phyloP scores from a whole-genome alignment of 2,888 invertebrate genomes.

The Syrista parreyssii region DNA sequence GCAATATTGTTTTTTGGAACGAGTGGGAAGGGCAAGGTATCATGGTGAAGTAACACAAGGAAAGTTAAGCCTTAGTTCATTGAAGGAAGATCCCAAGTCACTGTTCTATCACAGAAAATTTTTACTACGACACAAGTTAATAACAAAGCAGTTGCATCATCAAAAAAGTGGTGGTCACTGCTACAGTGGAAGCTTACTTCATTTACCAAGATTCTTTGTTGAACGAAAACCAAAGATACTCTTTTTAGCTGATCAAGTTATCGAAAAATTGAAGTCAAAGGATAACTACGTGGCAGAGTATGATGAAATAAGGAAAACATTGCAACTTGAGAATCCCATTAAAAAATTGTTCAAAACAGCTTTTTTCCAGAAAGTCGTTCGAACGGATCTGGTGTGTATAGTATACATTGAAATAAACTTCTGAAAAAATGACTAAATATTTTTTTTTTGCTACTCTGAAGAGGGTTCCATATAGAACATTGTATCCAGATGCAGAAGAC shows the following conservation, averaged over 20 bases:
- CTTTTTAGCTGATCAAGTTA: conserved; percentile 69
- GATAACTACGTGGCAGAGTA: conserved; percentile 70
- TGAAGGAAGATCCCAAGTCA: conserved; percentile 72
- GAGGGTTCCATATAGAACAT: conserved; percentile 68
- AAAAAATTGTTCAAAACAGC: conserved; percentile 69
- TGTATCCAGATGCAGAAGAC: conserved; percentile 70
- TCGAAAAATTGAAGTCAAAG: conserved; percentile 69
- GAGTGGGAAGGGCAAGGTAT: conserved; percentile 77
- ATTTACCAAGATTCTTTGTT: conserved; percentile 73
- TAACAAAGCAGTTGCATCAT: conserved; percentile 73
- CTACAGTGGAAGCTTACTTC: conserved; percentile 68
- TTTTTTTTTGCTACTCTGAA: conserved; percentile 43
- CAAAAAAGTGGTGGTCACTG: conserved; percentile 66
- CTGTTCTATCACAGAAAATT: conserved; percentile 74
- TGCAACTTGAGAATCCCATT: conserved; percentile 64
- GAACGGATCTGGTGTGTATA: conserved; percentile 66
- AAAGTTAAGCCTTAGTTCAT: conserved; percentile 68
- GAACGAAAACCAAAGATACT: conserved; percentile 70
- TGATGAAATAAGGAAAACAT: conserved; percentile 66
- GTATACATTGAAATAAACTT: background rate
- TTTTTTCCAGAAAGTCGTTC: conserved; percentile 69
- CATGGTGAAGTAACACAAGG: conserved; percentile 79
- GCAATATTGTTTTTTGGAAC: conserved; percentile 80
- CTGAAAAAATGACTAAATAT: background rate
- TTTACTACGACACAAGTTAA: conserved; percentile 70